Conservation (phyloP, 1,140 invertebrate species). For the Lucilia sericata region DNA sequence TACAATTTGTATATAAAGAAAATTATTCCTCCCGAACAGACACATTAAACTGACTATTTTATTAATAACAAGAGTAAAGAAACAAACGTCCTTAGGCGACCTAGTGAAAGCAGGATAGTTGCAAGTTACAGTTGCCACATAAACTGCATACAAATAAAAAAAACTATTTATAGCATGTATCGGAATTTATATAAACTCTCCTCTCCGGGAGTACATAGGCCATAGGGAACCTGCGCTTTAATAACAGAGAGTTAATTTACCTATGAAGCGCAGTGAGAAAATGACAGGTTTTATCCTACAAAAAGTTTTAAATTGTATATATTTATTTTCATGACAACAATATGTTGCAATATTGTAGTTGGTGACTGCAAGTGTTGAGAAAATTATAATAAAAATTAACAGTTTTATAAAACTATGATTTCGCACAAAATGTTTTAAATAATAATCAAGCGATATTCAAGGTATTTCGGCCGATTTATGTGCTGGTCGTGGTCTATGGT, state of each 20-base stretch:
- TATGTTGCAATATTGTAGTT: constrained; percentile 11
- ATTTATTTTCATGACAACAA: neutral
- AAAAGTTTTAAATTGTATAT: neutral
- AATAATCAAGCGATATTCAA: too few relatives aligned
- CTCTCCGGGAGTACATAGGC: neutral
- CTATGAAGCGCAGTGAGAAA: neutral
- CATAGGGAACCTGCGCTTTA: neutral
- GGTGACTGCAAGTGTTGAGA: neutral
- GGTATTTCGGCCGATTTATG: too few relatives aligned
- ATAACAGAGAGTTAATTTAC: neutral
- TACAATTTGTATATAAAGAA: neutral
- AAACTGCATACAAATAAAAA: neutral
- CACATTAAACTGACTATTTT: neutral
- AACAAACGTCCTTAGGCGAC: constrained; percentile 7
- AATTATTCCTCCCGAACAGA: neutral
- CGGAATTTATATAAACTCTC: neutral
- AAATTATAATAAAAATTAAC: too few relatives aligned
- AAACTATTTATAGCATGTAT: neutral
- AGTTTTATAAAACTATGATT: too few relatives aligned
- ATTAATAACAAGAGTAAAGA: neutral
- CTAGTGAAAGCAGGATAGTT: constrained; percentile 26
- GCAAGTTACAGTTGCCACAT: neutral
- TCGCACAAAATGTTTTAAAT: too few relatives aligned
- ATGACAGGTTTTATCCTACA: neutral
- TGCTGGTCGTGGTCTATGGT: too few relatives aligned